Conservation (phyloP, 2,888 invertebrate genomes). For the Spilosoma lubricipeda region DNA sequence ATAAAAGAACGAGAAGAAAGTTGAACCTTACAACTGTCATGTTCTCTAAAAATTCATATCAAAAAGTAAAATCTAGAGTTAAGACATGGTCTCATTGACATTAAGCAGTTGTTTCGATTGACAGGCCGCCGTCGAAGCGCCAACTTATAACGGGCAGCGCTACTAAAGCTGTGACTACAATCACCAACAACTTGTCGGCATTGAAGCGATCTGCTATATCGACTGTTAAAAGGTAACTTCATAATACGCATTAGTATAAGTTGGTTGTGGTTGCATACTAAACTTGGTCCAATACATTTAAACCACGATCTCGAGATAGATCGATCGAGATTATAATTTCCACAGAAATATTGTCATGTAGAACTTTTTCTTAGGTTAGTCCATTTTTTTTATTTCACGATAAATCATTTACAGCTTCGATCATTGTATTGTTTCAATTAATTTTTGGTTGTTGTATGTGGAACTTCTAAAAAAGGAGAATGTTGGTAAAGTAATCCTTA, state of each 20-base stretch:
- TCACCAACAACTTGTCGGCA: conserved; percentile 72
- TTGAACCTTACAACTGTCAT: neutral
- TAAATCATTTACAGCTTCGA: neutral
- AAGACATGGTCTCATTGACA: conserved; percentile 46
- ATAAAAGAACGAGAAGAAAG: no score
- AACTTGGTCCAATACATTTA: neutral
- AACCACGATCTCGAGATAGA: no score
- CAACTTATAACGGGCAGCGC: conserved; percentile 79
- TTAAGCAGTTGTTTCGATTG: conserved; percentile 57
- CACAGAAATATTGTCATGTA: neutral
- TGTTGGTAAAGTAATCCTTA: no score
- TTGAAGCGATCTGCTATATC: conserved; percentile 78
- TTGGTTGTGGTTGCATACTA: neutral
- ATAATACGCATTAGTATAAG: neutral
- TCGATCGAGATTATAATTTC: no score
- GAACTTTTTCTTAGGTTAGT: neutral
- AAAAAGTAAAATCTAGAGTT: conserved; percentile 4
- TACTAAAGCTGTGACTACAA: conserved; percentile 67
- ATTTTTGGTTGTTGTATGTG: no score
- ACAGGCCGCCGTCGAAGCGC: conserved; percentile 74
- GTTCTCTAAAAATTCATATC: neutral
- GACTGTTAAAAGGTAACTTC: conserved; percentile 76
- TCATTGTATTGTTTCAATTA: no score
- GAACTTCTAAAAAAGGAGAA: no score
- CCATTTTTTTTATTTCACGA: neutral